These are phyloP conservation scores for Pantherophis vulpinus DNA, from an alignment of 2,797 vertebrate genomes.

Conservation along the genomic window DNA sequence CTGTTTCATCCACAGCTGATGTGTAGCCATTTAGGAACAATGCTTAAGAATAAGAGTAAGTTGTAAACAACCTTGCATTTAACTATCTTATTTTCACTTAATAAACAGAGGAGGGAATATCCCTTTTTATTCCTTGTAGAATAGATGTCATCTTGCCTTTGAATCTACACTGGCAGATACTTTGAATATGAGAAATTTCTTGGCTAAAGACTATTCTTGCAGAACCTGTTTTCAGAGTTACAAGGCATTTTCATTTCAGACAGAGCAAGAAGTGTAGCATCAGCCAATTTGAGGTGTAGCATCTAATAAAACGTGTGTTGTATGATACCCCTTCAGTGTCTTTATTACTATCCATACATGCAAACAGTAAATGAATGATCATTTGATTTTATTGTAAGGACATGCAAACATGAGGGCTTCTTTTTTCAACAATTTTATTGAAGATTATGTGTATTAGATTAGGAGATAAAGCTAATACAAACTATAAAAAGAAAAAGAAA, in stretches of 20 bases:
- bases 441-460: neutral
- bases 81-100: neutral
- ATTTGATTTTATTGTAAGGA: neutral
- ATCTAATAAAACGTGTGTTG: neutral
- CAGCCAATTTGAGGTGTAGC: neutral
- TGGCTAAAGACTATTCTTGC: neutral
- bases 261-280: neutral
- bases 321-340: neutral
- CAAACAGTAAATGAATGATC: neutral
- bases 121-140: neutral
- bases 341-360: neutral
- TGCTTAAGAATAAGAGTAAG: neutral
- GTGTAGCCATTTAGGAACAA: neutral
- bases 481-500: neutral
- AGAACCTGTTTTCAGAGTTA: rapidly evolving
- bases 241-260: rapidly evolving
- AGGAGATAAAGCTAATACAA: neutral
- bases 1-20: neutral
- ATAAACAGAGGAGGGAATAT: neutral
- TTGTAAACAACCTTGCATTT: neutral
- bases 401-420: neutral
- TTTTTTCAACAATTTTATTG: neutral
- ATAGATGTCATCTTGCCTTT: neutral
- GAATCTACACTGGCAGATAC: neutral
- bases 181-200: neutral